These are phyloP conservation scores for Oryzias melastigma DNA, from an alignment of 2,113 vertebrate species.

Conservation along the genomic window DNA sequence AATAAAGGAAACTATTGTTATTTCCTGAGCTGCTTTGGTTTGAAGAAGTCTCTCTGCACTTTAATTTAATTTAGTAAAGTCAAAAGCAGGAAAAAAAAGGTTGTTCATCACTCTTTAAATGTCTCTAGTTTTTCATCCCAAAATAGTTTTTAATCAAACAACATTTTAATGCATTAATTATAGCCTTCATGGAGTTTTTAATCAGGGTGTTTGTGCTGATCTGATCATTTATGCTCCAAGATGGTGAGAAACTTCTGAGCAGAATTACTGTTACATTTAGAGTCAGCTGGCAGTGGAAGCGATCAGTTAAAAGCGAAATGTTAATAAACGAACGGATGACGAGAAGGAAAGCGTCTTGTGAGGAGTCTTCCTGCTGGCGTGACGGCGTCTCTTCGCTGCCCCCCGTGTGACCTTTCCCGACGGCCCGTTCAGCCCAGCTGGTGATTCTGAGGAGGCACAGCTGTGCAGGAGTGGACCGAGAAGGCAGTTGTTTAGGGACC, in stretches of 20 bases:
- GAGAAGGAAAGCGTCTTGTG: no score
- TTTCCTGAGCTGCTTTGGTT: no score
- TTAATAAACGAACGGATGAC: no score
- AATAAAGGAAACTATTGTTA: no score
- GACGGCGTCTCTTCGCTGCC: constrained; percentile 22
- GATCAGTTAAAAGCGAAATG: no score
- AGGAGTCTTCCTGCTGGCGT: neutral
- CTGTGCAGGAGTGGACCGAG: constrained; percentile 55
- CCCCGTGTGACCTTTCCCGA: constrained; percentile 60
- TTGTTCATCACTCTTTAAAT: no score
- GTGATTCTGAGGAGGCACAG: constrained; percentile 62
- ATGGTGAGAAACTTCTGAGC: neutral
- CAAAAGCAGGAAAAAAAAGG: no score
- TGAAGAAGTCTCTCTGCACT: no score
- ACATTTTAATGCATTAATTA: no score
- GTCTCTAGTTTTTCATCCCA: no score
- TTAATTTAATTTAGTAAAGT: no score
- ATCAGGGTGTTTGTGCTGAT: constrained; percentile 1
- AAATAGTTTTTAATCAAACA: no score
- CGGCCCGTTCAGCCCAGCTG: constrained; percentile 63
- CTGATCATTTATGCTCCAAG: neutral
- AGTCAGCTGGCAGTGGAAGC: neutral
- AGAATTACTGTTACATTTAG: neutral
- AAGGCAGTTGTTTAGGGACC: constrained; percentile 62
- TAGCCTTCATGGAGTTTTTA: neutral